Base-by-base conservation (phyloP, 2,888 invertebrate genomes). In the Agonopterix alstromeriana region DNA sequence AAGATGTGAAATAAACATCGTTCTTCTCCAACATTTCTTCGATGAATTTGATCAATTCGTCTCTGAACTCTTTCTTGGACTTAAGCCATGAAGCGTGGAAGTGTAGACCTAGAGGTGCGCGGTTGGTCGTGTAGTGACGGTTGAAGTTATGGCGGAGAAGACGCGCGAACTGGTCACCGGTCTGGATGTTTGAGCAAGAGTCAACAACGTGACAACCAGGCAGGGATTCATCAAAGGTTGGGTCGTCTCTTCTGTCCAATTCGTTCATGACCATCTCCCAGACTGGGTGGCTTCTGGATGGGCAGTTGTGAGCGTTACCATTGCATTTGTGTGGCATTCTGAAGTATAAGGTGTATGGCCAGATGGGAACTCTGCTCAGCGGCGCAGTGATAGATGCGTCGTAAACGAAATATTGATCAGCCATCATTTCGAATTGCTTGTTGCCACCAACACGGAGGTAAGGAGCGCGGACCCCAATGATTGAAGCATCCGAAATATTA, bases 201-300 rank as follows among this genome's bases (percentile, higher is more conserved):
- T 97, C 97, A 0, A 97, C 97, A 91, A 97, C 96, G 82, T 97
- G 97, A 82, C 97, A 97, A 92, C 97, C 96, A 38, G 97, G 97
- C 50, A 97, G 90, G 3, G 95, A 95, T 80, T 97, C 97, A 70
- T 97, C 97, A 76, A 97, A 97, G 4, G 95, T 95, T 3, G 97
- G 97, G 71, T 97, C 97, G 77, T 97, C 97, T 80, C 97, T 92
- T 78, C 97, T 93, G 83, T 97, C 97, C 62, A 97, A 85, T 77
- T 97, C 97, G 75, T 97, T 97, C 96, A 97, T 96, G 47, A 97
- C 97, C 93, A 97, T 97, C 86, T 97, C 97, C 97, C 97, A 97
- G 42, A 97, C 96, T 27, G 97, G 97, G 70, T 97, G 97, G 67
- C 95, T 95, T 73, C 94, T 90, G 45, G 95, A 95, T 14, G 97